Evolutionary conservation across 2,113 vertebrate genomes (phyloP).

Genomic region (Garra rufa): DNA sequence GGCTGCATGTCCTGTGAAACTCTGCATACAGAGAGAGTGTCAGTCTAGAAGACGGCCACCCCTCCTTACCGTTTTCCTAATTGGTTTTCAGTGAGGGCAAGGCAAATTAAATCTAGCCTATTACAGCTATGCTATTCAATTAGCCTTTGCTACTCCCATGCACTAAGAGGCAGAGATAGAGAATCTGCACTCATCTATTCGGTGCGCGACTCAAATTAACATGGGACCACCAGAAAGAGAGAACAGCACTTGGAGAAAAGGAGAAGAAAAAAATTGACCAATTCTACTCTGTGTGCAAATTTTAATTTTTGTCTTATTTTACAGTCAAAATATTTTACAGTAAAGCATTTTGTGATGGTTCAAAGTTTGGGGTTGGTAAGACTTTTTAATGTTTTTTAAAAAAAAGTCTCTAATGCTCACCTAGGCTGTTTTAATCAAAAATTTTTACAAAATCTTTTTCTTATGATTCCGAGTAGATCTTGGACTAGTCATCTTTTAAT

Average conservation of each 20-base stretch:
- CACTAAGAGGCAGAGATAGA: constrained; percentile 33
- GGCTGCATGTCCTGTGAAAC: constrained; percentile 2
- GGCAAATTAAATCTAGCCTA: constrained; percentile 50
- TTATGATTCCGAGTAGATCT: not conserved
- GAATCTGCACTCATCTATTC: constrained; percentile 16
- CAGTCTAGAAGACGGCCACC: not conserved
- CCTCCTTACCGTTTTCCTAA: constrained; percentile 28
- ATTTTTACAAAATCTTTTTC: too few species aligned
- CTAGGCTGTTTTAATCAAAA: not conserved
- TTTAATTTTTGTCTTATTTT: not conserved
- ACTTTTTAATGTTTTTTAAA: not conserved
- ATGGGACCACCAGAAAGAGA: constrained; percentile 22
- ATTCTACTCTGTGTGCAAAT: constrained; percentile 8
- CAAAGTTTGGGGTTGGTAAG: not conserved
- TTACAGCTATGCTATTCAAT: constrained; percentile 49
- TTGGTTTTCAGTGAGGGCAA: constrained; percentile 43
- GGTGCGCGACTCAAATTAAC: not conserved
- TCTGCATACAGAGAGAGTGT: constrained; percentile 14
- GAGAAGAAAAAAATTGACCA: not conserved
- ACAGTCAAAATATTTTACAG: not conserved
- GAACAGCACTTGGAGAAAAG: not conserved
- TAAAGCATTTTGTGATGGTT: not conserved
- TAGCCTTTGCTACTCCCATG: constrained; percentile 41
- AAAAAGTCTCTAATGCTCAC: not conserved
- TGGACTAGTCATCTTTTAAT: too few species aligned